Evolutionary conservation across 64 coral and sea anemone genomes (phyloP).

Genomic region (Porites lutea): DNA sequence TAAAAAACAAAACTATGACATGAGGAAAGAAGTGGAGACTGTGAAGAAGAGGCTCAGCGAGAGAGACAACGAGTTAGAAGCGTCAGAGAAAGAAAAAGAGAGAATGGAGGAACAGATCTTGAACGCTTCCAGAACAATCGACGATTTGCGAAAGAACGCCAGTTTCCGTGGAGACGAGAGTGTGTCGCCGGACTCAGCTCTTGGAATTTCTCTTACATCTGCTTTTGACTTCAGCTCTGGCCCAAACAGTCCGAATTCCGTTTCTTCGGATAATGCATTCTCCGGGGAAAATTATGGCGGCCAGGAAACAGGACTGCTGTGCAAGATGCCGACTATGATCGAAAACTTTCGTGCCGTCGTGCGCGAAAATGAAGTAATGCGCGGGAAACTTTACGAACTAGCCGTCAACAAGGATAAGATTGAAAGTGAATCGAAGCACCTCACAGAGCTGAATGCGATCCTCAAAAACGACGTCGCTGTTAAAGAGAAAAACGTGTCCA

Average conservation of each 20-base stretch:
- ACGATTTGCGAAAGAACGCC: slow-evolving; percentile 81
- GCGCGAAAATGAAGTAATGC: slow-evolving; percentile 74
- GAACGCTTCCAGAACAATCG: slow-evolving; percentile 84
- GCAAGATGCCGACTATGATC: slow-evolving; percentile 92
- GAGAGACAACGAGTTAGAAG: slow-evolving; percentile 59
- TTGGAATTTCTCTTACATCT: slow-evolving; percentile 74
- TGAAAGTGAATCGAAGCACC: slow-evolving; percentile 58
- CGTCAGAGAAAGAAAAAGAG: slow-evolving; percentile 70
- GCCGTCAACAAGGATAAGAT: slow-evolving; percentile 62
- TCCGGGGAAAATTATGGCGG: slow-evolving; percentile 7
- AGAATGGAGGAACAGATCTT: slow-evolving; percentile 82
- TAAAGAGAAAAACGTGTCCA: slow-evolving; percentile 54
- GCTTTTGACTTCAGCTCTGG: slow-evolving; percentile 70
- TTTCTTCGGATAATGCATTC: slow-evolving; percentile 50
- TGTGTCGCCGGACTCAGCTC: slow-evolving; percentile 74
- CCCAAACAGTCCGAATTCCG: slow-evolving; percentile 71
- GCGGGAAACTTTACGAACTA: slow-evolving; percentile 62
- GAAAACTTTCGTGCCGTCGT: slow-evolving; percentile 89
- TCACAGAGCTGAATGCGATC: slow-evolving; percentile 31
- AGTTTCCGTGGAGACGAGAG: slow-evolving; percentile 59
- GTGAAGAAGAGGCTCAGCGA: slow-evolving; percentile 68
- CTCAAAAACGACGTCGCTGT: slow-evolving; percentile 62
- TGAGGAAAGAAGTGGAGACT: slow-evolving; percentile 68
- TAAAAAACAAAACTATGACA: slow-evolving; percentile 82
- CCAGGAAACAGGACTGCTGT: slow-evolving; percentile 58